These are phyloP conservation scores for Caenorhabditis doughertyi DNA, from an alignment of 2,888 invertebrate genomes.

Conservation along the genomic window DNA sequence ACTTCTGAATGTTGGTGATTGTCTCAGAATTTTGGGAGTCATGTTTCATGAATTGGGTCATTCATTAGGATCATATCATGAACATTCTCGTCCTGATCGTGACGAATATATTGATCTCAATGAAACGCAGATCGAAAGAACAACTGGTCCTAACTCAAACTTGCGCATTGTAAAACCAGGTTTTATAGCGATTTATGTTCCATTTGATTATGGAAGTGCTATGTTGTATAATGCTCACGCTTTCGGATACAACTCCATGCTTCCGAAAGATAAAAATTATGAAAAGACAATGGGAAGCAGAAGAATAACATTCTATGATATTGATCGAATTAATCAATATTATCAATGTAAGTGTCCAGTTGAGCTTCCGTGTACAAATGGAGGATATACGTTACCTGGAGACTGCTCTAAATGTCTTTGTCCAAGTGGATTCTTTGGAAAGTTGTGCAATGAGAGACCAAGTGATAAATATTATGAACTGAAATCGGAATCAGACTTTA, in stretches of 20 bases:
- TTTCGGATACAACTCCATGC: slow-evolving; percentile 20
- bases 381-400: slow-evolving; percentile 14
- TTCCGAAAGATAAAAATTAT: slow-evolving; percentile 40
- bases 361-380: slow-evolving; percentile 18
- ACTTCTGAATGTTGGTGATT: background rate
- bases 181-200: too few relatives aligned
- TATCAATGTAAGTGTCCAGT: slow-evolving; percentile 52
- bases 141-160: background rate
- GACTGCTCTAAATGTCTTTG: slow-evolving; percentile 27
- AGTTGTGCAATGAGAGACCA: slow-evolving; percentile 22
- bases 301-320: slow-evolving; percentile 62
- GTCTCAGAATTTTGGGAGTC: slow-evolving; percentile 12
- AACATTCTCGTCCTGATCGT: slow-evolving; percentile 63
- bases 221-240: slow-evolving; percentile 44
- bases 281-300: slow-evolving; percentile 58
- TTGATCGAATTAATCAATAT: slow-evolving; percentile 51
- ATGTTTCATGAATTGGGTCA: slow-evolving; percentile 66
- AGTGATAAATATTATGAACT: background rate
- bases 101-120: slow-evolving; percentile 55
- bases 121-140: background rate
- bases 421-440: slow-evolving; percentile 31
- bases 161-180: background rate
- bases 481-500: background rate
- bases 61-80: slow-evolving; percentile 67
- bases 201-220: slow-evolving; percentile 64